A percentile compares a stretch with the other conserved stretches of the same genome.
These are phyloP conservation scores for Myxocyprinus asiaticus DNA, from an alignment of 2,113 vertebrate species.

Conservation along the genomic window DNA sequence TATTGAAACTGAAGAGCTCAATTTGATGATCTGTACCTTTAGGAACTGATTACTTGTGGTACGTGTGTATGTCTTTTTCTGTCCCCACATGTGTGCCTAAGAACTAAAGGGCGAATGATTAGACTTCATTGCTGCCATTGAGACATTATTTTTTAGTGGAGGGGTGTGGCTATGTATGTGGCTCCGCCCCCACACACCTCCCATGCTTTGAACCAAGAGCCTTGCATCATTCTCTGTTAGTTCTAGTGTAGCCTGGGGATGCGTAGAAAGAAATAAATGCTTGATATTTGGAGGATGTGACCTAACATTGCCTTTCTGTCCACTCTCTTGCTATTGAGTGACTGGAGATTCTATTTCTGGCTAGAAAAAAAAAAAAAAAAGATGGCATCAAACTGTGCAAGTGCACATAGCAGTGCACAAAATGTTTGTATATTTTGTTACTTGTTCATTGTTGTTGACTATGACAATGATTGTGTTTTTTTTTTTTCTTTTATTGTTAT, in stretches of 20 bases:
- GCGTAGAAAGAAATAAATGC: slow-evolving; percentile 69
- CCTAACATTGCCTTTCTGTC: slow-evolving; percentile 77
- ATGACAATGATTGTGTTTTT: slow-evolving; percentile 73
- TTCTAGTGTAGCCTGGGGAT: slow-evolving; percentile 72
- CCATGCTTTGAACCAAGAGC: slow-evolving; percentile 66
- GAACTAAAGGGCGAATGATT: slow-evolving; percentile 72
- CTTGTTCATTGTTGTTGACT: slow-evolving; percentile 75
- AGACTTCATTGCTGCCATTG: slow-evolving; percentile 71
- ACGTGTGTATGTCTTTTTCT: slow-evolving; percentile 57
- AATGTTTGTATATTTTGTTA: slow-evolving; percentile 80
- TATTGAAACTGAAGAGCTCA: neutral
- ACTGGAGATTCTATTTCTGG: slow-evolving; percentile 72
- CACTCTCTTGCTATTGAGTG: slow-evolving; percentile 78
- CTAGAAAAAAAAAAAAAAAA: slow-evolving; percentile 30
- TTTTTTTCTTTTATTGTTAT: slow-evolving; percentile 66
- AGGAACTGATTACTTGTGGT: slow-evolving; percentile 46
- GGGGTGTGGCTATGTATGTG: slow-evolving; percentile 53
- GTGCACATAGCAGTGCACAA: slow-evolving; percentile 74
- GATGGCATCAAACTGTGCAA: slow-evolving; percentile 75
- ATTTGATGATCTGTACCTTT: slow-evolving; percentile 22
- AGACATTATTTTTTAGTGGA: slow-evolving; percentile 77
- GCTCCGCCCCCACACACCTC: slow-evolving; percentile 29
- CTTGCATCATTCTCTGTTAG: slow-evolving; percentile 70
- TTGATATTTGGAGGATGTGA: slow-evolving; percentile 68
- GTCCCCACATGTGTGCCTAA: slow-evolving; percentile 81